These are phyloP conservation scores for Ifrita kowaldi DNA, from an alignment of 2,113 vertebrate genomes.

Conservation along the genomic window DNA sequence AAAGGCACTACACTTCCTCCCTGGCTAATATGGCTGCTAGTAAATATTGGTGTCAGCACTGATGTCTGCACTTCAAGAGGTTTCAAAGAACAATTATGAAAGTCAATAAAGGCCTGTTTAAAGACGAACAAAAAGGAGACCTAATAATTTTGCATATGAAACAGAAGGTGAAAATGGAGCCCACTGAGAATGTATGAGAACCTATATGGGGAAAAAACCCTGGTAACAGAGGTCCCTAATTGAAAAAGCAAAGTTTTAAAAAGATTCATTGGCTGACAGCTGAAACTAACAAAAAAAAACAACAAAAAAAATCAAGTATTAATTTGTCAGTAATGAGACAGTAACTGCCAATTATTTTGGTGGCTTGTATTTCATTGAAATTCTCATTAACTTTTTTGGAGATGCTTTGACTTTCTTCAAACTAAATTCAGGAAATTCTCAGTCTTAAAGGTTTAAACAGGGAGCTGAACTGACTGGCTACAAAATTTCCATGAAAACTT, in stretches of 20 bases:
- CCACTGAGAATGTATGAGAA: background rate
- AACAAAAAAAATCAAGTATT: background rate
- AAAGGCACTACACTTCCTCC: background rate
- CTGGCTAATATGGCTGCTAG: background rate
- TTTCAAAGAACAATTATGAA: background rate
- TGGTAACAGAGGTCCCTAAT: background rate
- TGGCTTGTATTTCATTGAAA: background rate
- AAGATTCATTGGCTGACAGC: background rate
- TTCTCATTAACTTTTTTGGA: background rate
- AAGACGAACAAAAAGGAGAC: background rate
- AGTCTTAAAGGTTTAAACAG: background rate
- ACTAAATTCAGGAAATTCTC: background rate
- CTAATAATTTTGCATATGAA: background rate
- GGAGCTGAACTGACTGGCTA: background rate
- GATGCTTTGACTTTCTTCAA: background rate
- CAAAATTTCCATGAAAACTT: background rate
- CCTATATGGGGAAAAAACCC: background rate
- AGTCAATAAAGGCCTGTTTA: background rate
- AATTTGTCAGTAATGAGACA: background rate
- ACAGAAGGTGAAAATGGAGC: background rate
- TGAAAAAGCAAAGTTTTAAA: background rate
- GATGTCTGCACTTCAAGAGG: background rate
- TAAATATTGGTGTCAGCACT: background rate
- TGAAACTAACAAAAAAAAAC: background rate
- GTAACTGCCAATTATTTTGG: background rate